Evolutionary conservation across 2,888 invertebrate species (phyloP).

Genomic region (Tricholauxania praeusta): DNA sequence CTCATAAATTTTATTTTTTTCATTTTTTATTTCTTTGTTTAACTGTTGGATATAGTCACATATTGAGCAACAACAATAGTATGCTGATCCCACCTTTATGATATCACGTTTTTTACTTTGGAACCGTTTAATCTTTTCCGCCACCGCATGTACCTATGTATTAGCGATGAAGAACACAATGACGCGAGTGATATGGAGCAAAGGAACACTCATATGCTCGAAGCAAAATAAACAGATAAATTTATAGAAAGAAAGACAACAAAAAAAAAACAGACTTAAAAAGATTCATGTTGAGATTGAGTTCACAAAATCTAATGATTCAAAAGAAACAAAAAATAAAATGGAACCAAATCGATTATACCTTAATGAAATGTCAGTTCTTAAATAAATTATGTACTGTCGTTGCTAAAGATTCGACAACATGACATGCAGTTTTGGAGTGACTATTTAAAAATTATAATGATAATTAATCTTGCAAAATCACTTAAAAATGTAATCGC

Average conservation of each 20-base stretch:
- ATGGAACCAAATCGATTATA: neutral
- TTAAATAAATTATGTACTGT: too few relatives aligned
- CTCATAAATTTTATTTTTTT: constrained; percentile 32
- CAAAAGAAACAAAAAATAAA: constrained; percentile 1
- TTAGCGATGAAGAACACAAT: constrained; percentile 9
- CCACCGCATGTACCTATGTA: constrained; percentile 14
- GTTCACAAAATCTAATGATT: neutral
- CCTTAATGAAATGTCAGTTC: too few relatives aligned
- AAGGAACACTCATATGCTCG: neutral
- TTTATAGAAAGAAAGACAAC: neutral
- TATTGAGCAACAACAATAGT: constrained; percentile 13
- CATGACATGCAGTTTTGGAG: too few relatives aligned
- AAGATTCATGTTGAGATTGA: neutral
- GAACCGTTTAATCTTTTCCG: constrained; percentile 29
- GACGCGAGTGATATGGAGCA: neutral
- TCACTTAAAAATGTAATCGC: too few relatives aligned
- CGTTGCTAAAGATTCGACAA: too few relatives aligned
- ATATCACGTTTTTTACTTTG: constrained; percentile 21
- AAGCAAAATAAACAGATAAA: neutral
- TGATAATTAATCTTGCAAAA: too few relatives aligned
- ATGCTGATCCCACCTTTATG: constrained; percentile 25
- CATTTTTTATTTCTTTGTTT: neutral
- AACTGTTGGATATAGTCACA: neutral
- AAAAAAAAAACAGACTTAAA: neutral
- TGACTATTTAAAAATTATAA: too few relatives aligned